These are phyloP conservation scores for Rhea americana DNA, from an alignment of 2,113 vertebrate genomes.

Conservation along the genomic window DNA sequence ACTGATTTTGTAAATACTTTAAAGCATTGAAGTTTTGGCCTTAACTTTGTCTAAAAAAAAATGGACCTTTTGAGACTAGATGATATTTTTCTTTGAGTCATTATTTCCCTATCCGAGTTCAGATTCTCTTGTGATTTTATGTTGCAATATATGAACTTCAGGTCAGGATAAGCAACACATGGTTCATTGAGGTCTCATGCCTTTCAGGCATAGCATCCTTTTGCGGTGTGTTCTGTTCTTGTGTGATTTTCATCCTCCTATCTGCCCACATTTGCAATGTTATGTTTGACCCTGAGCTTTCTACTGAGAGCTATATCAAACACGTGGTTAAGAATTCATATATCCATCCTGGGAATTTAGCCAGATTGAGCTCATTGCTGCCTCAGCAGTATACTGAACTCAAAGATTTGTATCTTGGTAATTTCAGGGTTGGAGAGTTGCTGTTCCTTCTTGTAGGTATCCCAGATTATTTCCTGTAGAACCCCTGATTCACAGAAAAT, in stretches of 20 bases:
- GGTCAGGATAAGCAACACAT: not conserved
- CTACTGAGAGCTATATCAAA: not conserved
- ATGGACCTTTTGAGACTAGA: not conserved
- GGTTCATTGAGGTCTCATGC: not conserved
- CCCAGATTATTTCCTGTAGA: not conserved
- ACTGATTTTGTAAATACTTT: not conserved
- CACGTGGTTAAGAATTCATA: fast-evolving
- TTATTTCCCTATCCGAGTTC: not conserved
- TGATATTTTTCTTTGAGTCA: not conserved
- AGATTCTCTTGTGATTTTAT: not conserved
- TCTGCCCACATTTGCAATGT: not conserved
- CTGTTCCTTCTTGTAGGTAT: not conserved
- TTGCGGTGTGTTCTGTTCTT: not conserved
- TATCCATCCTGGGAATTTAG: not conserved
- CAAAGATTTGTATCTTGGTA: not conserved
- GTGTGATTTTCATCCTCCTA: not conserved
- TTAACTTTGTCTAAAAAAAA: not conserved
- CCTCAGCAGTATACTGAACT: not conserved
- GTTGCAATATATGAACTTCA: not conserved
- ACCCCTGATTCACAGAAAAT: not conserved
- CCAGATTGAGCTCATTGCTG: not conserved
- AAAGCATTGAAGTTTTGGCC: not conserved
- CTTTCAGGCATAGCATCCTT: not conserved
- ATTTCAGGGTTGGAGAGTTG: not conserved
- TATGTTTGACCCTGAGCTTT: not conserved